A percentile compares a stretch with the other conserved stretches of the same genome.
phyloP scores from a whole-genome alignment of 2,113 vertebrate genomes.

The Odocoileus virginianus region DNA sequence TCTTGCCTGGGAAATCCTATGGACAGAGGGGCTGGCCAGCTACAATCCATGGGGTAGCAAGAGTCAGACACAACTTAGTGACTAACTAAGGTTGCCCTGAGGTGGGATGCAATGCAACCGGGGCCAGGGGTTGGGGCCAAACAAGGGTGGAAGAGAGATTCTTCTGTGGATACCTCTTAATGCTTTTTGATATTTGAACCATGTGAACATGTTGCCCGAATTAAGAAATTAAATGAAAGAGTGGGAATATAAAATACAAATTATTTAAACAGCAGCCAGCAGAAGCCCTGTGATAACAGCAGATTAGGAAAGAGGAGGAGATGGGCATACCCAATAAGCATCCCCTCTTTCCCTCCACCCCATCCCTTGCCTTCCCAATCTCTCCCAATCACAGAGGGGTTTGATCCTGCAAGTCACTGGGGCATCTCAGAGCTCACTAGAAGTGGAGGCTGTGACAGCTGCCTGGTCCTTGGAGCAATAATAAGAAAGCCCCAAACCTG shows the following conservation, averaged over 20 bases:
- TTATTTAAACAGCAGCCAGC: background rate
- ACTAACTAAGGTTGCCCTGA: background rate
- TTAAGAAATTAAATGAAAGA: background rate
- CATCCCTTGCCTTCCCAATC: rapidly evolving
- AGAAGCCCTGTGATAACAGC: background rate
- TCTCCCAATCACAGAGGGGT: background rate
- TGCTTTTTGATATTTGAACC: background rate
- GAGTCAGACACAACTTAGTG: background rate
- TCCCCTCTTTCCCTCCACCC: background rate
- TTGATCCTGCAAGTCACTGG: background rate
- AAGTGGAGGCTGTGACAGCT: background rate
- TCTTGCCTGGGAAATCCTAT: background rate
- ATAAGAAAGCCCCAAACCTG: background rate
- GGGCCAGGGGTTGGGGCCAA: background rate
- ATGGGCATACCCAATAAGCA: background rate
- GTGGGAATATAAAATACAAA: background rate
- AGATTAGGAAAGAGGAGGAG: background rate
- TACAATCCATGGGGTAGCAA: background rate
- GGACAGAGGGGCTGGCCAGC: background rate
- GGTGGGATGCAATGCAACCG: background rate
- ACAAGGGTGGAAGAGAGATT: background rate
- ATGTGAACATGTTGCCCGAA: background rate
- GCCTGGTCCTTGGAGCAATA: background rate
- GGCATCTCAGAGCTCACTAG: background rate
- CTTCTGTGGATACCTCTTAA: background rate